A percentile compares a stretch with the other conserved stretches of the same genome.
These are phyloP conservation scores for Sebastes kiyomatsui DNA, from an alignment of 2,797 vertebrate genomes.

Conservation along the genomic window DNA sequence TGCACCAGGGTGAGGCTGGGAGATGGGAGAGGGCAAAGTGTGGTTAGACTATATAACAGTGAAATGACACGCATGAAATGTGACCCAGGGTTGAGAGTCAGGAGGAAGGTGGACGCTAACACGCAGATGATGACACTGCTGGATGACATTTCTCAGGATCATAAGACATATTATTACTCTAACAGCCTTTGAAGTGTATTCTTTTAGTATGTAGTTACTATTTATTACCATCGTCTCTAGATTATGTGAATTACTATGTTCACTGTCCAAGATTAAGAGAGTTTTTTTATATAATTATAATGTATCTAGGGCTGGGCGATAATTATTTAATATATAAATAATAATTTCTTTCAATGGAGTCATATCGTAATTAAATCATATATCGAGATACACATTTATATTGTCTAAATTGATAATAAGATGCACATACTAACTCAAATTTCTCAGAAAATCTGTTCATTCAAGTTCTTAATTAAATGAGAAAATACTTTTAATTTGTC, in stretches of 20 bases:
- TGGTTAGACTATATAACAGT: conserved; percentile 28
- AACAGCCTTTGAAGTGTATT: not conserved
- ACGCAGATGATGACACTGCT: not conserved
- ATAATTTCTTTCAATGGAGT: no score
- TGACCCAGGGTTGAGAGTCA: conserved; percentile 24
- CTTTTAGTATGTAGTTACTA: not conserved
- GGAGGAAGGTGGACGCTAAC: conserved; percentile 4
- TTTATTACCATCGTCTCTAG: not conserved
- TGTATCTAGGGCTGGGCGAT: no score
- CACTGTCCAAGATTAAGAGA: not conserved
- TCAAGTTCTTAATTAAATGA: no score
- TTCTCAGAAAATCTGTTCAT: no score
- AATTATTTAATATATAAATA: no score
- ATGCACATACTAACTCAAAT: no score
- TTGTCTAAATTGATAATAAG: no score
- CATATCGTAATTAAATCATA: no score
- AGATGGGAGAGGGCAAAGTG: conserved; percentile 18
- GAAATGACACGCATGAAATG: conserved; percentile 32
- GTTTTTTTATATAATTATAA: not conserved
- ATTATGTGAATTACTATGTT: not conserved
- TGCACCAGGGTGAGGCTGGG: conserved; percentile 35
- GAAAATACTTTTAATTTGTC: no score
- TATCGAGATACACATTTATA: no score
- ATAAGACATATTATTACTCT: not conserved
- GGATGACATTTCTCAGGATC: not conserved